These are phyloP conservation scores for Malurus cyaneus DNA, from an alignment of 2,113 vertebrate species.

Conservation along the genomic window DNA sequence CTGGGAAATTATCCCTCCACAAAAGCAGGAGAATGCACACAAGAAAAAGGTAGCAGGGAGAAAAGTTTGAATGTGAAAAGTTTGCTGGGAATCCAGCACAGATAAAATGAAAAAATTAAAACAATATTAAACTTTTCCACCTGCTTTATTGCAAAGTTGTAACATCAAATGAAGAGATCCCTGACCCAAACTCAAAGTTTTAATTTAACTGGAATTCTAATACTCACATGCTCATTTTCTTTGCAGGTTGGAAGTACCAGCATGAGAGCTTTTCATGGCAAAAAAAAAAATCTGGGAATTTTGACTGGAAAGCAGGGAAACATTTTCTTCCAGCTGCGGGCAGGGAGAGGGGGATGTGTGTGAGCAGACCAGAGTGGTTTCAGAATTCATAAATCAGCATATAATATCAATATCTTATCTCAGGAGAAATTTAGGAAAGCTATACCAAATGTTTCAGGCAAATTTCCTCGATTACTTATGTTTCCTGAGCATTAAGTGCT, in stretches of 20 bases:
- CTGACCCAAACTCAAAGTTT: background rate
- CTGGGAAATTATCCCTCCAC: too few species aligned
- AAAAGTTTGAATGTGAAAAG: too few species aligned
- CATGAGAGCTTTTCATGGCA: background rate
- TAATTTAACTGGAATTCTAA: background rate
- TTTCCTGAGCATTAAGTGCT: background rate
- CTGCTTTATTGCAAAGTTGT: background rate
- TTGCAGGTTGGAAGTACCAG: background rate
- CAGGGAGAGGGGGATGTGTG: accelerated
- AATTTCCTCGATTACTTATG: background rate
- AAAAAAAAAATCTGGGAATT: background rate
- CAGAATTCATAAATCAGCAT: background rate
- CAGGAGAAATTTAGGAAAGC: background rate
- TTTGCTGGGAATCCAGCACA: background rate
- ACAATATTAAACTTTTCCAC: background rate
- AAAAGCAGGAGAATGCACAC: too few species aligned
- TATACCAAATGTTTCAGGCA: background rate
- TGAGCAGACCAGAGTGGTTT: background rate
- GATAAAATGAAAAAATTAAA: background rate
- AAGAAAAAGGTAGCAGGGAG: too few species aligned
- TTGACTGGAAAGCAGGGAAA: background rate
- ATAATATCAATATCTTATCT: background rate
- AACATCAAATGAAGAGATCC: background rate
- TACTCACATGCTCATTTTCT: accelerated
- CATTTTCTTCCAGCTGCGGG: background rate